phyloP scores from a whole-genome alignment of 2,888 invertebrate species.

The Drosophila ezoana region DNA sequence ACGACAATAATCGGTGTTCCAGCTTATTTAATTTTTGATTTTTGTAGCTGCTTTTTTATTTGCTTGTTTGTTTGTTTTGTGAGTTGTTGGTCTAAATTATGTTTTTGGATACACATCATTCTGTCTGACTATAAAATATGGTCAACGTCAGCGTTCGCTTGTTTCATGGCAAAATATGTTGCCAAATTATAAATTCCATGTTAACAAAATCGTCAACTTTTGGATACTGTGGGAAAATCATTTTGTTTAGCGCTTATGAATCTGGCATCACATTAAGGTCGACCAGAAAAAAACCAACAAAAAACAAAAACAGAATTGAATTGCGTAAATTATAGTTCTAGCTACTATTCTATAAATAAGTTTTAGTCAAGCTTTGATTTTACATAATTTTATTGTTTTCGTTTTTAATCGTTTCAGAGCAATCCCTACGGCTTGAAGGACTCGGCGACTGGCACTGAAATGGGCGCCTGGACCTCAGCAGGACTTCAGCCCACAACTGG shows the following conservation, averaged over 20 bases:
- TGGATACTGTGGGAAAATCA: slow-evolving; percentile 75
- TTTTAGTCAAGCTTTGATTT: neutral
- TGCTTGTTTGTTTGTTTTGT: slow-evolving; percentile 11
- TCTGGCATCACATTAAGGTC: slow-evolving; percentile 22
- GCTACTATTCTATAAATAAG: neutral
- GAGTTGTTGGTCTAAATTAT: slow-evolving; percentile 59
- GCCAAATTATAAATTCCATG: slow-evolving; percentile 80
- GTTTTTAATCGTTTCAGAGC: slow-evolving; percentile 88
- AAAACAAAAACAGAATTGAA: slow-evolving; percentile 4
- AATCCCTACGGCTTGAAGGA: slow-evolving; percentile 96
- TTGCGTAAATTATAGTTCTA: neutral
- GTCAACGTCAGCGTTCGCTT: slow-evolving; percentile 60
- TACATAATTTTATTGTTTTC: slow-evolving; percentile 2
- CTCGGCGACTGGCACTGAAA: slow-evolving; percentile 92
- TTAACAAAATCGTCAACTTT: slow-evolving; percentile 77
- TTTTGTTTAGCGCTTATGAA: slow-evolving; percentile 39
- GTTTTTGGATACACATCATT: slow-evolving; percentile 53
- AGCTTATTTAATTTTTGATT: slow-evolving; percentile 49
- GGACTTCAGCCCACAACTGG: slow-evolving; percentile 95
- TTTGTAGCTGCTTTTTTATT: slow-evolving; percentile 7
- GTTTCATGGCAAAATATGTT: slow-evolving; percentile 77
- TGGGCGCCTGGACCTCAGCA: slow-evolving; percentile 96
- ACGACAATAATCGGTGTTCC: slow-evolving; percentile 62
- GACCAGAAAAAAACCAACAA: slow-evolving; percentile 4
- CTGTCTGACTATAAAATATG: slow-evolving; percentile 63